Evolutionary conservation across 2,113 vertebrate species (phyloP).

Genomic region (Xyrauchen texanus): DNA sequence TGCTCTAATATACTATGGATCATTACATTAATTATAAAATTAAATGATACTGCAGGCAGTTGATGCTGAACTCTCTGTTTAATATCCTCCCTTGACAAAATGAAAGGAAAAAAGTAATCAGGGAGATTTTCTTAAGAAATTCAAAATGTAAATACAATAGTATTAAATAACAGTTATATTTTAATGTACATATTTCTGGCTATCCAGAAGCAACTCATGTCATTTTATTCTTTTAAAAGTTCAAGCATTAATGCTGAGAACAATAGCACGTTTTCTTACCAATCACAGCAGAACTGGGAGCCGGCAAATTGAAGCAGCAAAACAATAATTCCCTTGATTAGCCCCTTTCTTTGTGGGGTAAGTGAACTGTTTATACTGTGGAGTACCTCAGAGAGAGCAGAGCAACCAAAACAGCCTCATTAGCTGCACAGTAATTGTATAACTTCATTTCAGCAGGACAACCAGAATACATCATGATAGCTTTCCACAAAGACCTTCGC

Average conservation of each 20-base stretch:
- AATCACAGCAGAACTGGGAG: conserved; percentile 98
- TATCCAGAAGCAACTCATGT: conserved; percentile 70
- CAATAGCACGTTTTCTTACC: conserved; percentile 93
- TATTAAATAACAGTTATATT: conserved; percentile 59
- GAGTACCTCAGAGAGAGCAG: conserved; percentile 99
- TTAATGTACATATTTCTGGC: conserved; percentile 68
- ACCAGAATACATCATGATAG: conserved; percentile 96
- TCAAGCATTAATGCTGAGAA: conserved; percentile 67
- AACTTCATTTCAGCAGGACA: conserved; percentile 98
- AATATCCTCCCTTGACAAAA: neutral
- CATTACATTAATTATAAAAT: too few relatives aligned
- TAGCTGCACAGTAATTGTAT: conserved; percentile 99
- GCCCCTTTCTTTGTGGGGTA: conserved; percentile 99
- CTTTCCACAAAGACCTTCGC: conserved; percentile 92
- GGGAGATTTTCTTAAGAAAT: conserved; percentile 17
- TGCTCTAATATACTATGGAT: too few relatives aligned
- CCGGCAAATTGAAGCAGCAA: conserved; percentile 99
- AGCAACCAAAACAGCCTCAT: conserved; percentile 99
- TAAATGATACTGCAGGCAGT: too few relatives aligned
- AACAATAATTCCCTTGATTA: conserved; percentile 99
- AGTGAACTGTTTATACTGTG: conserved; percentile 99
- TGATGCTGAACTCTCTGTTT: too few relatives aligned
- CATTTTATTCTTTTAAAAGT: conserved; percentile 71
- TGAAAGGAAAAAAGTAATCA: neutral
- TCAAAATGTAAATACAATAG: conserved; percentile 31